Conservation (phyloP, 1,140 invertebrate genomes). For the Macrobrachium rosenbergii region DNA sequence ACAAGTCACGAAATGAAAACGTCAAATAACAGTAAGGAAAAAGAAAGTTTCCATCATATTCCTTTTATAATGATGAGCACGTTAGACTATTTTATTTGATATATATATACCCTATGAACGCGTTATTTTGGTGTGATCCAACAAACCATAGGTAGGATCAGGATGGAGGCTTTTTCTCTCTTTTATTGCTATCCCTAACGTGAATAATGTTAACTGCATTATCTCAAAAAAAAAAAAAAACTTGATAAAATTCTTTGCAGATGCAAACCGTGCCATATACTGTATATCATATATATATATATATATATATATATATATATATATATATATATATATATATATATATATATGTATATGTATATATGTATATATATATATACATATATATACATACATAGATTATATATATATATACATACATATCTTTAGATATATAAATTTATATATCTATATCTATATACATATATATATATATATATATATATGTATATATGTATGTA, state of each 20-base stretch:
- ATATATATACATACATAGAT: neutral
- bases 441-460: neutral
- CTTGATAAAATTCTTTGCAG: neutral
- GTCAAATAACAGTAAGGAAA: too few relatives aligned
- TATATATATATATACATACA: neutral
- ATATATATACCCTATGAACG: too few relatives aligned
- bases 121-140: too few relatives aligned
- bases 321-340: neutral
- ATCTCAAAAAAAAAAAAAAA: neutral
- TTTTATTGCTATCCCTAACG: too few relatives aligned
- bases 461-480: slow-evolving; percentile 4
- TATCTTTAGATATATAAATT: too few relatives aligned
- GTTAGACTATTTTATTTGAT: too few relatives aligned
- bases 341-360: neutral
- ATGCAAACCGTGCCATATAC: neutral
- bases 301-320: slow-evolving; percentile 7
- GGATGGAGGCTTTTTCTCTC: too few relatives aligned
- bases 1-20: too few relatives aligned
- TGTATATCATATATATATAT: neutral
- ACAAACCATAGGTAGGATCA: too few relatives aligned
- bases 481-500: neutral
- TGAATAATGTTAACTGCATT: too few relatives aligned
- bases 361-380: neutral
- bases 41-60: too few relatives aligned
- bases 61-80: too few relatives aligned